phyloP scores from a whole-genome alignment of 2,888 invertebrate species.

The Pheosia tremula region DNA sequence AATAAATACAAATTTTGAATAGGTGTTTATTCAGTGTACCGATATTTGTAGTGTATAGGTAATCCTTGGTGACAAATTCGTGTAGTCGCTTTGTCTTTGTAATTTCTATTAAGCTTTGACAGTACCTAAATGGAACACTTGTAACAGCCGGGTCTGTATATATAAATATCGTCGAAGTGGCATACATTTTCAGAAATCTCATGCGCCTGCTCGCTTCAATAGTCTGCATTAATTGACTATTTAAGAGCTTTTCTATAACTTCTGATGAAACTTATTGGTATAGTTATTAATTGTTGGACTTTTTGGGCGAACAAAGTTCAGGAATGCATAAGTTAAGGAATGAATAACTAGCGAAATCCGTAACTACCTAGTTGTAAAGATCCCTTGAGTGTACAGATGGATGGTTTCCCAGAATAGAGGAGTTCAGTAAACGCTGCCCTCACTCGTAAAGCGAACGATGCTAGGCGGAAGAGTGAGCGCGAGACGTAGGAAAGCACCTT shows the following conservation, averaged over 20 bases:
- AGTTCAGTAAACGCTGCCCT: conserved; percentile 57
- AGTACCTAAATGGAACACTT: no score
- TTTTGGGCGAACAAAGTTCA: no score
- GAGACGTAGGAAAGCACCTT: conserved; percentile 67
- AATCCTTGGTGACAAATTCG: neutral
- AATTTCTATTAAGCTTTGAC: no score
- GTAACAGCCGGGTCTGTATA: no score
- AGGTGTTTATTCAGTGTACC: neutral
- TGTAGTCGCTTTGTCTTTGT: no score
- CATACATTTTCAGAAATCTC: no score
- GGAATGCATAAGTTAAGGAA: neutral
- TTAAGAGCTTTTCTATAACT: no score
- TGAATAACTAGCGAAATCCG: neutral
- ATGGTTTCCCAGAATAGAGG: conserved; percentile 53
- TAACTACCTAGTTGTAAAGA: neutral
- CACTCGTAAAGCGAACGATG: conserved; percentile 64
- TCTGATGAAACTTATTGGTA: no score
- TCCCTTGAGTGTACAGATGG: conserved; percentile 12
- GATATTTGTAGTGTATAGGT: neutral
- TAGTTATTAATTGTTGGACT: no score
- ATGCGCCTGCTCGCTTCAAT: no score
- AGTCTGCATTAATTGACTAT: neutral
- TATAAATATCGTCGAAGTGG: no score
- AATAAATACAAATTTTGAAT: conserved; percentile 28
- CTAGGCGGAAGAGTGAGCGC: conserved; percentile 67